Evolutionary conservation across 1,140 invertebrate species (phyloP).

Genomic region (Zaprionus lachaisei): DNA sequence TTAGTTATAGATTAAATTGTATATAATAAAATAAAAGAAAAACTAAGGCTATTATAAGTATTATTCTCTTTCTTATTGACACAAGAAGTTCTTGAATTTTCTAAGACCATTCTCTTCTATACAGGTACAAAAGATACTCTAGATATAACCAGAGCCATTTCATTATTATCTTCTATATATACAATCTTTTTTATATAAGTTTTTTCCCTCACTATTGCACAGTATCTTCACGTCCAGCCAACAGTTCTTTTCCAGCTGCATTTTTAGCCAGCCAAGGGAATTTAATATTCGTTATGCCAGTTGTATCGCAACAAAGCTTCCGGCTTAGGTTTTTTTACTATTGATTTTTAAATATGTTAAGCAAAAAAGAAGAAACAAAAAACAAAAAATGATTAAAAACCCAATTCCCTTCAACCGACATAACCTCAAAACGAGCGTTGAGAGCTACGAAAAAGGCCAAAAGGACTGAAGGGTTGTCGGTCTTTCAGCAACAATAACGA

Average conservation of each 20-base stretch:
- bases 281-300: background rate
- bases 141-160: too few relatives aligned
- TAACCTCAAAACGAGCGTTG: slow-evolving; percentile 46
- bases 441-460: slow-evolving; percentile 1
- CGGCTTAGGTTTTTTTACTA: slow-evolving; percentile 5
- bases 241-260: background rate
- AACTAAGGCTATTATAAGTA: too few relatives aligned
- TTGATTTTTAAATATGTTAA: slow-evolving; percentile 30
- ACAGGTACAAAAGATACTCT: too few relatives aligned
- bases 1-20: too few relatives aligned
- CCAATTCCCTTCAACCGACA: slow-evolving; percentile 13
- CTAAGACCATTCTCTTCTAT: too few relatives aligned
- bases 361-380: background rate
- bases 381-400: slow-evolving; percentile 1
- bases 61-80: too few relatives aligned
- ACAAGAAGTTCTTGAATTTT: too few relatives aligned
- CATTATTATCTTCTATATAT: too few relatives aligned
- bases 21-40: too few relatives aligned
- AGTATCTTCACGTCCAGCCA: too few relatives aligned
- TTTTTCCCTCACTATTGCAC: too few relatives aligned
- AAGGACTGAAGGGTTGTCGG: slow-evolving; percentile 42
- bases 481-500: slow-evolving; percentile 52
- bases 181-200: too few relatives aligned
- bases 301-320: background rate
- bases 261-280: background rate